Evolutionary conservation across 2,888 invertebrate species (phyloP), one percentile per base, ranked within the genome.

Genomic region (Drosophila mulleri): DNA sequence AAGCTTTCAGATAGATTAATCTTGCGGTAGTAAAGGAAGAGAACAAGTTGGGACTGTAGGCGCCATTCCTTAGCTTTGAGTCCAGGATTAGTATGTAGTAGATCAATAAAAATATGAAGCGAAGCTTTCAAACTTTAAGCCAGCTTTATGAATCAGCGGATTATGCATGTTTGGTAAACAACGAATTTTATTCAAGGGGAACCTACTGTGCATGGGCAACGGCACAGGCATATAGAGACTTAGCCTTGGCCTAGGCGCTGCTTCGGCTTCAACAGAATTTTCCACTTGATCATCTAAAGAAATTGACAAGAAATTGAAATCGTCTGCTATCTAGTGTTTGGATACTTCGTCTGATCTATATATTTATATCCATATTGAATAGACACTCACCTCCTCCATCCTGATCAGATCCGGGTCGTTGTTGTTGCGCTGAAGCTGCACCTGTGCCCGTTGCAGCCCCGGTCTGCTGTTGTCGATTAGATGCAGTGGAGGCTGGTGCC

Each of bases 211-310:
- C 48, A 79, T 75, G 48, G 83, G 89, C 68, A 88, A 54, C 59
- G 75, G 66, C 60, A 85, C 77, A 18, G 86, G 86, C 79, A 89
- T 66, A 71, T 89, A 87, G 26, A 87, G 72, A 45, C 86, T 89
- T 58, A 89, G 75, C 69, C 85, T 76, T 47, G 85, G 83, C 26
- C 53, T 60, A 23, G 76, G 18, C 29, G 64, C 60, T 47, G 47
- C 78, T 47, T 42, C 65, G 32, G 41, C 66, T n/a, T 26, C 67
- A 26, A 18, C 53, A 26, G 67, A 26, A 39, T 54, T 69, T 50
- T 69, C 56, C 23, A 58, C 75, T 23, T 41, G 65, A 44, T 68
- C 80, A 74, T 84, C 86, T 86, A 89, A 42, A 82, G n/a, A 87
- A 60, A 78, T 64, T 26, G 41, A 68, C n/a, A 45, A 61, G 41